Conservation (phyloP, 2,797 vertebrate genomes). For the Selene dorsalis region DNA sequence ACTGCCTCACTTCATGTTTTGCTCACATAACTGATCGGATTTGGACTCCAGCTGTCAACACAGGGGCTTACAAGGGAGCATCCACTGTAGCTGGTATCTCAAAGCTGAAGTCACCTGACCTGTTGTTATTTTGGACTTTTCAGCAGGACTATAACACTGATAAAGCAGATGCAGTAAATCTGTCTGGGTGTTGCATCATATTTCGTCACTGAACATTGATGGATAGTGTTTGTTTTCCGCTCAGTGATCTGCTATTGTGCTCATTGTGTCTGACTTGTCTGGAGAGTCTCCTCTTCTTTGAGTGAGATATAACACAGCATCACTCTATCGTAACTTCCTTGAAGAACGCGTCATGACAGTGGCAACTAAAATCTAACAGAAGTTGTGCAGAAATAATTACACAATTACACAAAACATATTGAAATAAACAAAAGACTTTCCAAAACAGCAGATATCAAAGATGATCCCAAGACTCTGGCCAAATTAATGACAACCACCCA, state of each 20-base stretch:
- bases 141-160: not conserved
- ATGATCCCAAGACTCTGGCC: not conserved
- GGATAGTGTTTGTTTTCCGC: slow-evolving; percentile 12
- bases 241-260: slow-evolving; percentile 11
- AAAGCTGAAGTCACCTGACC: slow-evolving; percentile 1
- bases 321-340: not conserved
- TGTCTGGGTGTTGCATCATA: slow-evolving; percentile 28
- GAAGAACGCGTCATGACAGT: not conserved
- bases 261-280: slow-evolving; percentile 3
- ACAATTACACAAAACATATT: not conserved
- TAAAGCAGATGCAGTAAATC: slow-evolving; percentile 21
- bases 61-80: not conserved
- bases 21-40: slow-evolving; percentile 28
- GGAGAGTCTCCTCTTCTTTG: not conserved
- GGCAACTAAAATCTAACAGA: not conserved
- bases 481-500: not conserved
- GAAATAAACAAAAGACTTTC: not conserved
- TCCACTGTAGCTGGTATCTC: not conserved
- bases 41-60: slow-evolving; percentile 26
- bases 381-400: not conserved
- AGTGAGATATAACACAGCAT: not conserved
- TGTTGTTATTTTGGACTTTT: not conserved
- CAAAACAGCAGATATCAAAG: not conserved
- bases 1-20: slow-evolving; percentile 16
- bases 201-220: slow-evolving; percentile 45